phyloP scores from a whole-genome alignment of 2,113 vertebrate genomes.

The Osmerus mordax region DNA sequence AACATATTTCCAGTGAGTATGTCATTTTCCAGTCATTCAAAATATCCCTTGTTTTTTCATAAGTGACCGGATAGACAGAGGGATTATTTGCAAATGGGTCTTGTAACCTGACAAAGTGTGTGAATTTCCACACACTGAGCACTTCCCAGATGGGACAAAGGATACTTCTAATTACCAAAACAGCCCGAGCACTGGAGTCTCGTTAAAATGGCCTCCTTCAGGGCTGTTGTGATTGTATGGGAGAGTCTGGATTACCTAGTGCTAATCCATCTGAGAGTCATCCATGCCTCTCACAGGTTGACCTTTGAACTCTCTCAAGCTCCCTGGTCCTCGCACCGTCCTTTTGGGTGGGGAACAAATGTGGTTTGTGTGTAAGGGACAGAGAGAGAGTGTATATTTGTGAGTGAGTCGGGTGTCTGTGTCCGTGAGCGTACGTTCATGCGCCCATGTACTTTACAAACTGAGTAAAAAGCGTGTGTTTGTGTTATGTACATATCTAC shows the following conservation, averaged over 20 bases:
- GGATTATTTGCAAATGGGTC: not conserved
- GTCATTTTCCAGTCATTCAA: conserved; percentile 20
- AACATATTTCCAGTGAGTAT: conserved; percentile 25
- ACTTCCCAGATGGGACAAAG: not conserved
- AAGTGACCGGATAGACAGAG: not conserved
- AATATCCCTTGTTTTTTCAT: conserved; percentile 12
- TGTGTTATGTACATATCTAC: not conserved
- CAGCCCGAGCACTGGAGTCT: conserved; percentile 25
- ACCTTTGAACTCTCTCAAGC: conserved; percentile 69
- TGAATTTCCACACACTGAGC: not conserved
- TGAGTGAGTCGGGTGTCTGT: too few species aligned
- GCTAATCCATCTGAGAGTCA: conserved; percentile 72
- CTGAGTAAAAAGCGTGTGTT: too few species aligned
- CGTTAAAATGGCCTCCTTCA: conserved; percentile 38
- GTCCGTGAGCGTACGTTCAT: too few species aligned
- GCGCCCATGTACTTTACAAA: too few species aligned
- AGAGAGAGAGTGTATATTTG: conserved; percentile 12
- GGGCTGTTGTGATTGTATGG: conserved; percentile 61
- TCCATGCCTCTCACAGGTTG: conserved; percentile 63
- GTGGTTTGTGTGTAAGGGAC: not conserved
- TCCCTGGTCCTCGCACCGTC: conserved; percentile 44
- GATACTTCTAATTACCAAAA: conserved; percentile 2
- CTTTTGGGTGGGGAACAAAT: conserved; percentile 28
- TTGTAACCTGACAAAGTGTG: not conserved
- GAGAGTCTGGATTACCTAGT: conserved; percentile 62